Evolutionary conservation across 2,888 invertebrate genomes (phyloP).

Genomic region (Hyalella azteca): DNA sequence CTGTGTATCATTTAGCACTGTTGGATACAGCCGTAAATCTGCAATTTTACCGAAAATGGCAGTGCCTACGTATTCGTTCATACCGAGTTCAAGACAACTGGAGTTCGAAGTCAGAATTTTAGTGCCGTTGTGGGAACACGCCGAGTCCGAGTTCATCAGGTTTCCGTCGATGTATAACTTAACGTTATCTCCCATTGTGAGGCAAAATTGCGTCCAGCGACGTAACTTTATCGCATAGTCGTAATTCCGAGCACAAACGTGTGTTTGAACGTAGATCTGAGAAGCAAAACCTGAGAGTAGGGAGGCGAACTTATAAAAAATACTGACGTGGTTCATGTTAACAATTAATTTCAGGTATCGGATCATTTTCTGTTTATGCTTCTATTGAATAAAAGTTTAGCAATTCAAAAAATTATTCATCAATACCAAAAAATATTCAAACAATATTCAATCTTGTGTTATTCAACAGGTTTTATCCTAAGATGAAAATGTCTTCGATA

Average conservation of each 20-base stretch:
- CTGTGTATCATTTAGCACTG: background rate
- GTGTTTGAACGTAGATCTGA: constrained; percentile 10
- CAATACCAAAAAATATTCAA: no score
- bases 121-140: background rate
- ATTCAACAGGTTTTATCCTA: no score
- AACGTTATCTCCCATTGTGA: background rate
- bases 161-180: background rate
- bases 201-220: constrained; percentile 15
- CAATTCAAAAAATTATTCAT: no score
- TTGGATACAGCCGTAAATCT: background rate
- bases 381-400: no score
- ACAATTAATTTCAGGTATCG: no score
- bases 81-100: background rate
- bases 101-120: background rate
- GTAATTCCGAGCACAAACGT: background rate
- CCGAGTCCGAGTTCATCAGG: background rate
- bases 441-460: no score
- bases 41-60: constrained; percentile 1
- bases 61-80: background rate
- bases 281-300: constrained; percentile 13
- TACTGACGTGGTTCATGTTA: no score
- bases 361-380: no score
- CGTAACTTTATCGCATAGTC: background rate
- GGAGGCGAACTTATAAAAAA: no score
- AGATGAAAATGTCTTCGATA: no score